These are phyloP conservation scores for Neodon shergylaensis DNA, from an alignment of 2,113 vertebrate genomes.

Conservation along the genomic window DNA sequence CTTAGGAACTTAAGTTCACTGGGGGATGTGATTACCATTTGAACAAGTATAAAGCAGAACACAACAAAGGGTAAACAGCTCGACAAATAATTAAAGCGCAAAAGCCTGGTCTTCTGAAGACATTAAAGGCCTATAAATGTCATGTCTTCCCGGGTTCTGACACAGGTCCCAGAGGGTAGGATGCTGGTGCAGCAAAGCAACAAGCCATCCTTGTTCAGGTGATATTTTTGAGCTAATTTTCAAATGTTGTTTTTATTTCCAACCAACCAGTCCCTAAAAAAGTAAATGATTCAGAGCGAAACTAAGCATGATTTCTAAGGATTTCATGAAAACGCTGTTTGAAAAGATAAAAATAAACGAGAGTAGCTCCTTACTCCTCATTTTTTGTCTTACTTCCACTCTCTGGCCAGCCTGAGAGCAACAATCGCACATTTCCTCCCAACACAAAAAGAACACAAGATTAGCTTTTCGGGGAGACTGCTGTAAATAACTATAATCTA, in stretches of 20 bases:
- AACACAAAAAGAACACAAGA: constrained; percentile 67
- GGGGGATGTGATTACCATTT: background rate
- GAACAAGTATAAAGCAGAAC: background rate
- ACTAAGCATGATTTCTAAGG: constrained; percentile 47
- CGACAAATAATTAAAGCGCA: background rate
- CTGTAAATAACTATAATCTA: constrained; percentile 70
- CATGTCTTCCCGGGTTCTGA: background rate
- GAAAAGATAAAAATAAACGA: constrained; percentile 36
- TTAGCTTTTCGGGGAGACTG: constrained; percentile 67
- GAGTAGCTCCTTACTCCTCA: background rate
- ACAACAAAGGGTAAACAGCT: background rate
- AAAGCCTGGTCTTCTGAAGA: background rate
- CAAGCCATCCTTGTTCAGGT: background rate
- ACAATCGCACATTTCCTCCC: constrained; percentile 64
- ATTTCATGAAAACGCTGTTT: constrained; percentile 20
- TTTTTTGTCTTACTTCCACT: constrained; percentile 38
- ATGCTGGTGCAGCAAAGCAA: background rate
- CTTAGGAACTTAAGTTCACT: background rate
- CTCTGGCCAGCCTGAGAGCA: background rate
- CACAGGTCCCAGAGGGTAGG: background rate
- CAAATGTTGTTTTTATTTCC: constrained; percentile 59
- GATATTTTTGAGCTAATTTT: background rate
- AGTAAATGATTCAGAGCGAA: constrained; percentile 23
- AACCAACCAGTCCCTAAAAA: constrained; percentile 45
- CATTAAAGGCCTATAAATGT: background rate